Conservation (phyloP, 2,888 invertebrate species). For the Drosophila engyochracea region DNA sequence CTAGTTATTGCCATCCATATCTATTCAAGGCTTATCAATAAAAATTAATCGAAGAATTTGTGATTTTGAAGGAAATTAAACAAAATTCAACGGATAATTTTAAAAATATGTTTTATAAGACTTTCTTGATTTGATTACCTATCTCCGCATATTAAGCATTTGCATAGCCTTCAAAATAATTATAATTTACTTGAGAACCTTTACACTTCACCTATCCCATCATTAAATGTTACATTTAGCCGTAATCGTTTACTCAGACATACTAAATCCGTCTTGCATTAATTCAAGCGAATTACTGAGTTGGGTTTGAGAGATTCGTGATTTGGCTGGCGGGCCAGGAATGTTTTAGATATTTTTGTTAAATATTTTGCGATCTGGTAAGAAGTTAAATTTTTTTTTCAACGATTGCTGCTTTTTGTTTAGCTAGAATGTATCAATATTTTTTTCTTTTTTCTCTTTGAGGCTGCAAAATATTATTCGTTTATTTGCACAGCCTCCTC, state of each 20-base stretch:
- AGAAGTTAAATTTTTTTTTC: constrained; percentile 16
- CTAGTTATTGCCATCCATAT: no score
- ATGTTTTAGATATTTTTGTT: constrained; percentile 19
- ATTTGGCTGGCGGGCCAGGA: constrained; percentile 26
- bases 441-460: constrained; percentile 38
- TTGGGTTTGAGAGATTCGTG: constrained; percentile 44
- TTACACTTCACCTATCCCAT: background rate
- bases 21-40: background rate
- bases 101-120: background rate
- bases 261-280: constrained; percentile 40
- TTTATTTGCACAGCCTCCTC: constrained; percentile 64
- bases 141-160: background rate
- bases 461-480: constrained; percentile 73
- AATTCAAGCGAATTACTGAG: constrained; percentile 58
- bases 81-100: background rate
- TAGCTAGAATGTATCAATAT: constrained; percentile 2
- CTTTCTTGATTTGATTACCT: background rate
- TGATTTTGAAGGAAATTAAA: background rate
- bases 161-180: background rate
- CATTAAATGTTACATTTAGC: constrained; percentile 6
- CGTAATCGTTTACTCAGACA: constrained; percentile 34
- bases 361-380: constrained; percentile 30
- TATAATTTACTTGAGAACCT: background rate
- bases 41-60: background rate
- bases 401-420: constrained; percentile 13